These are phyloP conservation scores for Lacerta bilineata DNA, from an alignment of 2,797 vertebrate genomes.

Conservation along the genomic window DNA sequence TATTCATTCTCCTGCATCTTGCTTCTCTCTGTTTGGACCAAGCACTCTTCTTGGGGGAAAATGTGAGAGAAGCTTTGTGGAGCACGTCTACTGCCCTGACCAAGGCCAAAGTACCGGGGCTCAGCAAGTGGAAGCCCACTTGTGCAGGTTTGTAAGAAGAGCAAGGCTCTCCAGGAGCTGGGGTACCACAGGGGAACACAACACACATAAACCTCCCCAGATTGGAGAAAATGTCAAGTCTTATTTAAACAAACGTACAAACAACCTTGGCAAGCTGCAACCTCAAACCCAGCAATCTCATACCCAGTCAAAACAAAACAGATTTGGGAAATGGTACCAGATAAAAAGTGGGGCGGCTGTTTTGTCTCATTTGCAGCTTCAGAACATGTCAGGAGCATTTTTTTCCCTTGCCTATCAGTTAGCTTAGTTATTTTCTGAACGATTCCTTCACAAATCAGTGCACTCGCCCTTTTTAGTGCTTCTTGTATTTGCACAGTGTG, in stretches of 20 bases:
- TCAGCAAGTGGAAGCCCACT: neutral
- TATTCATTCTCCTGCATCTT: neutral
- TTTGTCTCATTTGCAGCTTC: conserved; percentile 9
- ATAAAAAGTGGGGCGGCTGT: conserved; percentile 3
- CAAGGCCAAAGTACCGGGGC: neutral
- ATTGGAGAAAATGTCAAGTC: neutral
- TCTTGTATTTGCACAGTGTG: neutral
- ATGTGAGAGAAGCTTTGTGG: neutral
- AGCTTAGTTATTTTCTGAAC: conserved; percentile 13
- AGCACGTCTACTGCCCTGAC: neutral
- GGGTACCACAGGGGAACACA: neutral
- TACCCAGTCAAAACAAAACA: conserved; percentile 2
- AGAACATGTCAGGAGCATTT: conserved; percentile 2
- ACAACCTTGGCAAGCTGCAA: neutral
- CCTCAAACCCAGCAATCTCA: neutral
- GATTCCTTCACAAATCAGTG: neutral
- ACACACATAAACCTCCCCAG: neutral
- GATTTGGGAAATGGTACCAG: neutral
- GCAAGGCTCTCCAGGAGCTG: neutral
- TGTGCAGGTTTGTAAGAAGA: neutral
- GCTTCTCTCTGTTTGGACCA: neutral
- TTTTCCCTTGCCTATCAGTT: conserved; percentile 10
- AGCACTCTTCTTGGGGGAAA: neutral
- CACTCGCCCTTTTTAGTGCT: neutral
- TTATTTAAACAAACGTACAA: neutral